These are phyloP conservation scores for Hyperopisus bebe DNA, from an alignment of 2,113 vertebrate species.

Conservation along the genomic window DNA sequence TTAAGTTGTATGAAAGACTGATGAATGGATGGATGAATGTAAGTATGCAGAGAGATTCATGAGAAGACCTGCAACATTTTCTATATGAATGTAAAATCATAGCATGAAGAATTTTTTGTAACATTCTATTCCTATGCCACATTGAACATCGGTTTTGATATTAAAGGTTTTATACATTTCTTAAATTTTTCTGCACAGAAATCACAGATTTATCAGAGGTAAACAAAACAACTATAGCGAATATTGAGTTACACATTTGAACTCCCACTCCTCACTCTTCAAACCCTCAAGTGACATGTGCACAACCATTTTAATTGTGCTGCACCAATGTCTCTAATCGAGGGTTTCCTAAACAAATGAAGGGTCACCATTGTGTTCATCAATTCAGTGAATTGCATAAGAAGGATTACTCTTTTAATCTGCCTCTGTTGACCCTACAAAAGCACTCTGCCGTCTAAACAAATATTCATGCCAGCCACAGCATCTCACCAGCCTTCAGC, in stretches of 20 bases:
- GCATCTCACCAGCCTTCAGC: not conserved
- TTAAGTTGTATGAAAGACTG: not conserved
- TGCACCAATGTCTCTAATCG: not conserved
- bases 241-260: not conserved
- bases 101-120: not conserved
- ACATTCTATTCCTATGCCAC: not conserved
- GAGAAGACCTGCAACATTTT: not conserved
- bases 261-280: not conserved
- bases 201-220: not conserved
- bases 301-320: not conserved
- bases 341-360: not conserved
- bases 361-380: not conserved
- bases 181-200: not conserved
- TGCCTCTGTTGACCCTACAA: slow-evolving; percentile 5
- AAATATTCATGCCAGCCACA: not conserved
- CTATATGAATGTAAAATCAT: not conserved
- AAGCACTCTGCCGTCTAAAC: not conserved
- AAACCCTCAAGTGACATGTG: not conserved
- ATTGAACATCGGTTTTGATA: not conserved
- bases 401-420: slow-evolving; percentile 1
- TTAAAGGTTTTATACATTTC: not conserved
- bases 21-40: not conserved
- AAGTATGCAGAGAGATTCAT: not conserved
- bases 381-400: not conserved
- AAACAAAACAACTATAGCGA: not conserved